Conservation (phyloP, 1,140 invertebrate genomes). For the Calliopsis andreniformis region DNA sequence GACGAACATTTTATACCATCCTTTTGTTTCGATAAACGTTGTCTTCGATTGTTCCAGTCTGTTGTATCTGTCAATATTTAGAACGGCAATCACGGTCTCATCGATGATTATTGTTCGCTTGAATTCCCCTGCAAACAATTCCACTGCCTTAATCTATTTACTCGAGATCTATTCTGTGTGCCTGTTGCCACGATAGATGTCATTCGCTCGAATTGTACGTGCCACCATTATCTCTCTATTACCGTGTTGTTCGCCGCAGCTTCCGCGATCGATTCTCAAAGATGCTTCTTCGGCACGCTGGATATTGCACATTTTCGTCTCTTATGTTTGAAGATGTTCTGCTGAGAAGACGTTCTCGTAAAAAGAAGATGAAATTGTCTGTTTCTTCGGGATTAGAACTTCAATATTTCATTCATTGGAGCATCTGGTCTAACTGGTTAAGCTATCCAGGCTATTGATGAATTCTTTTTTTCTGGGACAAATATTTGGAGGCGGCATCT, state of each 20-base stretch:
- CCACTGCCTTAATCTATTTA: background rate
- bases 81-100: background rate
- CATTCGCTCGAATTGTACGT: constrained; percentile 5
- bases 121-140: constrained; percentile 1
- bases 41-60: background rate
- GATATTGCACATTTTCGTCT: too few species aligned
- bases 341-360: background rate
- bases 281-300: background rate
- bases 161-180: background rate
- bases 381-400: background rate
- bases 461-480: background rate
- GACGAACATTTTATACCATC: too few species aligned
- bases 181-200: background rate
- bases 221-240: background rate
- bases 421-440: too few species aligned
- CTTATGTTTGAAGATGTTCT: background rate
- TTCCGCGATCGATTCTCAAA: background rate
- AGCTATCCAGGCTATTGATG: background rate
- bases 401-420: background rate
- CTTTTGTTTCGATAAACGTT: too few species aligned
- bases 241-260: background rate
- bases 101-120: background rate
- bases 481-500: background rate
- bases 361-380: too few species aligned
- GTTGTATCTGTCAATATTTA: background rate